These are phyloP conservation scores for Calliopum simillimum DNA, from an alignment of 2,888 invertebrate species.

Conservation along the genomic window DNA sequence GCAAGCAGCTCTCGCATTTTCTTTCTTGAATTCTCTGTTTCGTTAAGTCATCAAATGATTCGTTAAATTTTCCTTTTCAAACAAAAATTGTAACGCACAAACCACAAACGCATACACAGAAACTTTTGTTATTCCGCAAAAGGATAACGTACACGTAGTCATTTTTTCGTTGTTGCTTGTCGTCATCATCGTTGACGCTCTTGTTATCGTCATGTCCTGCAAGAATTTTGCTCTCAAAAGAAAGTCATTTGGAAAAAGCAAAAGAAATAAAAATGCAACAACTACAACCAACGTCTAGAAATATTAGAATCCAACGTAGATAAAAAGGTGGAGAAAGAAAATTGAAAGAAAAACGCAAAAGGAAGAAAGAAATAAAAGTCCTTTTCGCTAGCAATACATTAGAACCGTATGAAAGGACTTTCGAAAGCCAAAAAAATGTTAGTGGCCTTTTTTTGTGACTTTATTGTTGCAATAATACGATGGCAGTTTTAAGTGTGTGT, in stretches of 20 bases:
- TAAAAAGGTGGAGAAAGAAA: slow-evolving; percentile 31
- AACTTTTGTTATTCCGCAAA: background rate
- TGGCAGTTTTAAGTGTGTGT: slow-evolving; percentile 19
- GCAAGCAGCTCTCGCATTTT: no score
- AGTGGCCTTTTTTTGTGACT: slow-evolving; percentile 18
- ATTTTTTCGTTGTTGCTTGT: background rate
- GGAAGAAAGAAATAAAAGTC: background rate
- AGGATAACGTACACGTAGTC: background rate
- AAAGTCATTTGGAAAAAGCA: slow-evolving; percentile 26
- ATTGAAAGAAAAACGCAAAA: slow-evolving; percentile 10
- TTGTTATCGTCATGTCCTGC: slow-evolving; percentile 51
- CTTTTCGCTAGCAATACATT: background rate
- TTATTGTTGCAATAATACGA: slow-evolving; percentile 24
- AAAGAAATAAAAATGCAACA: no score
- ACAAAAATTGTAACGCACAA: no score
- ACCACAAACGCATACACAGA: background rate
- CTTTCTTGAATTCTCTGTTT: no score
- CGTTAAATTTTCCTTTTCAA: no score
- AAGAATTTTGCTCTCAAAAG: slow-evolving; percentile 52
- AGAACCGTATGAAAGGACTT: slow-evolving; percentile 35
- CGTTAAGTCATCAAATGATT: no score
- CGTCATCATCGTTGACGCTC: slow-evolving; percentile 13
- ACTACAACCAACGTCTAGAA: slow-evolving; percentile 33
- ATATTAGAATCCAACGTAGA: slow-evolving; percentile 34
- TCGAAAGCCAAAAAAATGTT: slow-evolving; percentile 35